Evolutionary conservation across 2,888 invertebrate genomes (phyloP).

Genomic region (Machimus rusticus): DNA sequence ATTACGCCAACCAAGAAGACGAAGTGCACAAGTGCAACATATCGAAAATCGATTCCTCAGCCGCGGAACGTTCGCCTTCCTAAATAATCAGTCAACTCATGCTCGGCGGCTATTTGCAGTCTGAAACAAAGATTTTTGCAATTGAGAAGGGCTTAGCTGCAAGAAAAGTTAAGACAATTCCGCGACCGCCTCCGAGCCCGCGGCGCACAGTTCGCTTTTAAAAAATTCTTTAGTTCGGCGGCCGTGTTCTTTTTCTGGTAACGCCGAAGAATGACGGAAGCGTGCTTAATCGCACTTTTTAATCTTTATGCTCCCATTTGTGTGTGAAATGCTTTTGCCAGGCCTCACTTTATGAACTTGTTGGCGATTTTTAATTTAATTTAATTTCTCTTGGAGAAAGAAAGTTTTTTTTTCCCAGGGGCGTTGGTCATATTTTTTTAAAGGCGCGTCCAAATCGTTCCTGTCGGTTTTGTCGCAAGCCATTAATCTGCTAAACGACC

Average conservation of each 20-base stretch:
- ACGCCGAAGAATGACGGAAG: neutral
- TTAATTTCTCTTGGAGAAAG: neutral
- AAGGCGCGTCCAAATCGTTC: neutral
- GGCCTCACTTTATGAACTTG: neutral
- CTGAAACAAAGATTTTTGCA: neutral
- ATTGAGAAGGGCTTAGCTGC: neutral
- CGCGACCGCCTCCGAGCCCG: neutral
- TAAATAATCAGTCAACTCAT: neutral
- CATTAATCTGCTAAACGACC: neutral
- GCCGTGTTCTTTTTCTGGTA: neutral
- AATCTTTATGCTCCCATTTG: neutral
- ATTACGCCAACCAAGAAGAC: neutral
- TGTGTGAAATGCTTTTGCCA: neutral
- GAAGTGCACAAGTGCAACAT: neutral
- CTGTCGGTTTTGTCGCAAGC: neutral
- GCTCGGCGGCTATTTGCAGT: neutral
- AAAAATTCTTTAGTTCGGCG: neutral
- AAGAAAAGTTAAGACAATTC: neutral
- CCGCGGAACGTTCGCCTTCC: neutral
- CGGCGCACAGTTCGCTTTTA: neutral
- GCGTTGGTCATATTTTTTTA: neutral
- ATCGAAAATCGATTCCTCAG: neutral
- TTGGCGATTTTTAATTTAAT: neutral
- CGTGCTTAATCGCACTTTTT: neutral
- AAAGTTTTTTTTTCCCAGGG: neutral